Percentiles rank a stretch among this genome's conserved stretches.
Conservation (phyloP, 2,797 vertebrate species). For the Falco concolor region DNA sequence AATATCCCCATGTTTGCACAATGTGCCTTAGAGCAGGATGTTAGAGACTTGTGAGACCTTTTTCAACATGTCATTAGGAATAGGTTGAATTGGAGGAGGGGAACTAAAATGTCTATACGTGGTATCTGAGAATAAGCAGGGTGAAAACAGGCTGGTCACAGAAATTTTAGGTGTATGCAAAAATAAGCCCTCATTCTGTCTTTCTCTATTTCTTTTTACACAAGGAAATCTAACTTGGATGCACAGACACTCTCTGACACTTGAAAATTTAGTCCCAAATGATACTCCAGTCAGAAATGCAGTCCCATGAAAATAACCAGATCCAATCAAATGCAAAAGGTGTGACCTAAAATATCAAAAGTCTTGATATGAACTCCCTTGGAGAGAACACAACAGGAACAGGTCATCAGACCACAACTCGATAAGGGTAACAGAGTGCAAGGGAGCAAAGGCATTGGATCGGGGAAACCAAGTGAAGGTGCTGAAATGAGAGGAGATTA, state of each 20-base stretch:
- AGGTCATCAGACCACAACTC: background rate
- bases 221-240: background rate
- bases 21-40: background rate
- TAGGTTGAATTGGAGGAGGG: background rate
- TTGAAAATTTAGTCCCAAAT: background rate
- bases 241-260: background rate
- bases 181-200: slow-evolving; percentile 20
- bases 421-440: background rate
- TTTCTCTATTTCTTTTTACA: background rate
- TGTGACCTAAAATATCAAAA: slow-evolving; percentile 21
- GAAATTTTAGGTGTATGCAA: background rate
- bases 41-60: background rate
- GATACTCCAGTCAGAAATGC: background rate
- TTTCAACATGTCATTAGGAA: background rate
- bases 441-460: background rate
- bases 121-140: background rate
- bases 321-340: background rate
- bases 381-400: background rate
- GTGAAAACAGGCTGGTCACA: background rate
- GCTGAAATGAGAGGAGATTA: background rate
- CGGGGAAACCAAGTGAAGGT: background rate
- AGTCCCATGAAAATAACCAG: background rate
- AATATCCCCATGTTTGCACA: background rate
- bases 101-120: background rate
- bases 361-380: background rate